Base-by-base conservation (phyloP, 2,113 vertebrate genomes). In the Limnothrissa miodon region DNA sequence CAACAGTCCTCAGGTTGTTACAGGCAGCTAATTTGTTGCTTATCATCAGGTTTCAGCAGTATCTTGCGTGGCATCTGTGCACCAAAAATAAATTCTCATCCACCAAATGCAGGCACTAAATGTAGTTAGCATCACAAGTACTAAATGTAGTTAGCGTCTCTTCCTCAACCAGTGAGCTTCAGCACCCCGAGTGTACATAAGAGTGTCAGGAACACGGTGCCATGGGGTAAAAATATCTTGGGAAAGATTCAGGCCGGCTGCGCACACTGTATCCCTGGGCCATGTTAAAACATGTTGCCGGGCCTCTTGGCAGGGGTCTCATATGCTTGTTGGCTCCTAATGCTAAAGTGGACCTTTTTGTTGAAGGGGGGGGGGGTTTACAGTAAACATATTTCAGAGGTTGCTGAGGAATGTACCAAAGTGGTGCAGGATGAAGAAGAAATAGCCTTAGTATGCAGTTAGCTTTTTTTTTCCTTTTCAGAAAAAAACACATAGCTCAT, bases 141-240 rank as follows among this genome's bases (percentile, higher is more conserved):
- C 66, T 39, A 74, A 36, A 74, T 39, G 66, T 15, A 74, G 66
- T 74, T 36, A 74, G 29, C 33, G 33, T 74, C 29, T 11, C 10
- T 83, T 33, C 59, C 45, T 36, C 33, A 80, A 39, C 45, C 45
- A 45, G 15, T 23, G 80, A 48, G 45, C 46, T 78, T 85, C 62
- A 78, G 36, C 81, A 33, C 45, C 39, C 81, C 56, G 78, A 56
- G 56, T 8, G 45, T 15, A 80, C 36, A 81, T 33, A 17, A 79
- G 59, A 45, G 80, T 79, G 80, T 79, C 36, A 53, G 45, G 79
- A 80, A 80, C 33, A 80, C 19, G 45, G 83, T 78, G 80, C 66
- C 80, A 85, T 81, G 83, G 33, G 33, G 81, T 78, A 81, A 53
- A 81, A 81, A 85, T 81, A n/a, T n/a, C 39, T 45, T 74, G 80